These are phyloP conservation scores for Sylvilagus floridanus DNA, from an alignment of 2,797 vertebrate species.

Conservation along the genomic window DNA sequence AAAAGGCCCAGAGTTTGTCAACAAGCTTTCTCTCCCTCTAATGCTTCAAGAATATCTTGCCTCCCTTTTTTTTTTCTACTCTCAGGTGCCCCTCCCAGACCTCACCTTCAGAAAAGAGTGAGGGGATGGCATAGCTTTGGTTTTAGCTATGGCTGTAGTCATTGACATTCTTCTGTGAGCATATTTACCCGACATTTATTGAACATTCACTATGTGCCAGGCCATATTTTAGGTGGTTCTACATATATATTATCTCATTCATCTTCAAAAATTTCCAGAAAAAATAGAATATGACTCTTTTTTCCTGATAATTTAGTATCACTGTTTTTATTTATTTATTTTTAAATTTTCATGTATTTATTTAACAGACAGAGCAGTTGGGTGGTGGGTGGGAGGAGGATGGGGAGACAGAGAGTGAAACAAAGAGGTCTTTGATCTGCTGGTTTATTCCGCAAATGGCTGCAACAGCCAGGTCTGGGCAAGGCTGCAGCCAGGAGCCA, in stretches of 20 bases:
- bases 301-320: no score
- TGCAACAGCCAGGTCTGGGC: no score
- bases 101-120: background rate
- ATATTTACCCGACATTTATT: background rate
- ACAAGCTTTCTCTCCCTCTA: background rate
- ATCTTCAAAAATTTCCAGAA: background rate
- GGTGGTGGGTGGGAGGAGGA: no score
- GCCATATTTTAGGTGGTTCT: background rate
- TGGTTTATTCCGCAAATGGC: no score
- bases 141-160: background rate
- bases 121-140: background rate
- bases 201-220: background rate
- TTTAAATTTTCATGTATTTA: no score
- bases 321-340: no score
- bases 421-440: no score
- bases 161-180: background rate
- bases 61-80: background rate
- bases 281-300: background rate
- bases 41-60: background rate
- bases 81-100: background rate
- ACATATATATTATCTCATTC: background rate
- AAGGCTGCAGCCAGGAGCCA: no score
- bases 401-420: no score
- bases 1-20: background rate
- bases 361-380: no score